These are phyloP conservation scores for Sternotherus odoratus DNA, from an alignment of 2,797 vertebrate species.

Conservation along the genomic window DNA sequence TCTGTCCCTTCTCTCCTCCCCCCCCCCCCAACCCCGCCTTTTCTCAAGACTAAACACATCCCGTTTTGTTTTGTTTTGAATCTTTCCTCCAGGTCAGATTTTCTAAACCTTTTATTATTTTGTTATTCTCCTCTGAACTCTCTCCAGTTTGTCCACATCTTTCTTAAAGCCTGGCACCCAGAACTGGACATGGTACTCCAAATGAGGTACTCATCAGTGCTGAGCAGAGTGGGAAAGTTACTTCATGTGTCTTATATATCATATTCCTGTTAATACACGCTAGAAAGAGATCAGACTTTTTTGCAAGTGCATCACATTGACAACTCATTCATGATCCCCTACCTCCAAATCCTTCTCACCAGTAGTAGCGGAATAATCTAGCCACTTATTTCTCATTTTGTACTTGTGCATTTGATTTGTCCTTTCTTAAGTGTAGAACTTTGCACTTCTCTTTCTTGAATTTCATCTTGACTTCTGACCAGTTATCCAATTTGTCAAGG, in stretches of 20 bases:
- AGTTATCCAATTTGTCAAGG: too few relatives aligned
- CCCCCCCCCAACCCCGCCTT: too few relatives aligned
- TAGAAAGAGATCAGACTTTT: too few relatives aligned
- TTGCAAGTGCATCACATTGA: too few relatives aligned
- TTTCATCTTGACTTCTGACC: too few relatives aligned
- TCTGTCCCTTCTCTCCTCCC: too few relatives aligned
- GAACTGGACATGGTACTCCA: too few relatives aligned
- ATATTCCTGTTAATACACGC: too few relatives aligned
- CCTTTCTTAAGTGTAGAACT: not conserved
- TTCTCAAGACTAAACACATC: not conserved
- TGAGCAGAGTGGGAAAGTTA: too few relatives aligned
- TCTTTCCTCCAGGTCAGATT: not conserved
- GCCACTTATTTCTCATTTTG: not conserved
- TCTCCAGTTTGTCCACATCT: not conserved
- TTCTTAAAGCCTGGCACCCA: not conserved
- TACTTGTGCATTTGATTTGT: not conserved
- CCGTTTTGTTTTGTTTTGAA: not conserved
- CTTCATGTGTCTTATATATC: too few relatives aligned
- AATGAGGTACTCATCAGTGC: too few relatives aligned
- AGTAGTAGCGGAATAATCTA: not conserved
- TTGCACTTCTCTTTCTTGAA: too few relatives aligned
- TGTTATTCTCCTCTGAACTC: not conserved
- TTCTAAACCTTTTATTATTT: not conserved
- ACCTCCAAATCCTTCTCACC: not conserved
- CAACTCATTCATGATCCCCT: not conserved